Evolutionary conservation across 30 jellyfish, hydroid and myxozoan species (phyloP), one percentile per base, ranked within the genome.

Genomic region (Chrysaora quinquecirrha): DNA sequence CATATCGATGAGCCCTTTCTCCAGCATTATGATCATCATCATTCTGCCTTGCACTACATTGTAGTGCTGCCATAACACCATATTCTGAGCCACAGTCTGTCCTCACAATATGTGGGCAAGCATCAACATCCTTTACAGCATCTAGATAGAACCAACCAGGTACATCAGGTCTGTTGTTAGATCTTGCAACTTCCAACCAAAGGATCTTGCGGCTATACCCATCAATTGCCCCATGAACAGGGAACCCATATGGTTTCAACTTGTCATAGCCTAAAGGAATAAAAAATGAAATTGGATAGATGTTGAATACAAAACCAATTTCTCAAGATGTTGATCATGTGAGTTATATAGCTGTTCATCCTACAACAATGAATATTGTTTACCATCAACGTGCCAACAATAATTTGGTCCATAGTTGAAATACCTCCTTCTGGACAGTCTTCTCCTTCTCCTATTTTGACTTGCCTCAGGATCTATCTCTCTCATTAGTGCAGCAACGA

Each of bases 1-100:
- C 54, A 14, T 38, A 38, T 38, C 54, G 6, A 38, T 38, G 54
- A 6, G 54, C 6, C 72, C 22, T 11, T 18, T 2, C 32, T 19
- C 32, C 29, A 12, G 32, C 47, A 47, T 20, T 19, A 1, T 22
- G 24, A 22, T 48, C 86, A 23, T 27, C 30, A 16, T 27, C 75
- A 30, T 48, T 31, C 33, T 54, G 31, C 27, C 86, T 48, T 9
- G 19, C 4, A 30, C 4, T 47, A 16, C 86, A n/a, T 52, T 74
- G 75, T 48, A 74, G 28, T 4, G 54, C 60, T 2, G 88, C 88
- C 64, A 60, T 60, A 21, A 33, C 16, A n/a, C 52, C 49, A 64
- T 84, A 73, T 84, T 84, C 89, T 10, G 71, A 48, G 7, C 95
- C 89, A 6, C 78, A 48, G 38, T 84, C 76, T 2, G 84, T 48